These are phyloP conservation scores for Orchesella cincta DNA, from an alignment of 1,140 invertebrate genomes.

Conservation along the genomic window DNA sequence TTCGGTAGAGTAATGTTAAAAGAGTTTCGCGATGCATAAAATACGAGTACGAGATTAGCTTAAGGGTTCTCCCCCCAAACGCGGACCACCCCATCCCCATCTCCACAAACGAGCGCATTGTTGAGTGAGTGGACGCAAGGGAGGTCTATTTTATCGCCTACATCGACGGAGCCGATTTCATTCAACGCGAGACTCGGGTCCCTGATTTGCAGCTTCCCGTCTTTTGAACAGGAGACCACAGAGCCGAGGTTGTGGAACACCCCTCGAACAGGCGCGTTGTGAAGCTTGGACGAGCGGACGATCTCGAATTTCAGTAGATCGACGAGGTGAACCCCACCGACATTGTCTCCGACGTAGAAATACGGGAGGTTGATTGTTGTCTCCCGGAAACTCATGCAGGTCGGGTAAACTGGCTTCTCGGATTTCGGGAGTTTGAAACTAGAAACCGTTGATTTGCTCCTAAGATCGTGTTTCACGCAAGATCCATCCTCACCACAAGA, in stretches of 20 bases:
- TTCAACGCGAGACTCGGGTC: constrained; percentile 37
- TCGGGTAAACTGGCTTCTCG: constrained; percentile 12
- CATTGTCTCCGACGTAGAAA: constrained; percentile 48
- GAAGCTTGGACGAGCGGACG: not conserved
- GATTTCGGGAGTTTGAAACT: not conserved
- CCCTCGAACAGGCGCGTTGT: constrained; percentile 40
- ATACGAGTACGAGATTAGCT: no score
- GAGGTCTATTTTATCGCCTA: constrained; percentile 40
- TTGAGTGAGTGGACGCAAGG: constrained; percentile 43
- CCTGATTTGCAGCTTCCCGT: constrained; percentile 39
- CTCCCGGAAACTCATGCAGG: constrained; percentile 41
- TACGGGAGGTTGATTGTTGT: constrained; percentile 25
- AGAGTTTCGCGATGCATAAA: no score
- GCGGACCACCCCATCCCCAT: constrained; percentile 35
- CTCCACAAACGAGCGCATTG: constrained; percentile 43
- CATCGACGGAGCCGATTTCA: constrained; percentile 12
- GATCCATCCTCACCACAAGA: constrained; percentile 58
- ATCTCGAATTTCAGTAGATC: not conserved
- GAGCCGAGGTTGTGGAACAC: constrained; percentile 43
- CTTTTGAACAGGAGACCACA: constrained; percentile 39
- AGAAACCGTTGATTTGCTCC: not conserved
- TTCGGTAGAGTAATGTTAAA: no score
- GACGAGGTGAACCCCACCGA: constrained; percentile 23
- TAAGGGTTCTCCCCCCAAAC: constrained; percentile 36
- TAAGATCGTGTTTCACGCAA: constrained; percentile 54